Evolutionary conservation across 2,113 vertebrate genomes (phyloP), one percentile per base, ranked within the genome.

Genomic region (Menura novaehollandiae): DNA sequence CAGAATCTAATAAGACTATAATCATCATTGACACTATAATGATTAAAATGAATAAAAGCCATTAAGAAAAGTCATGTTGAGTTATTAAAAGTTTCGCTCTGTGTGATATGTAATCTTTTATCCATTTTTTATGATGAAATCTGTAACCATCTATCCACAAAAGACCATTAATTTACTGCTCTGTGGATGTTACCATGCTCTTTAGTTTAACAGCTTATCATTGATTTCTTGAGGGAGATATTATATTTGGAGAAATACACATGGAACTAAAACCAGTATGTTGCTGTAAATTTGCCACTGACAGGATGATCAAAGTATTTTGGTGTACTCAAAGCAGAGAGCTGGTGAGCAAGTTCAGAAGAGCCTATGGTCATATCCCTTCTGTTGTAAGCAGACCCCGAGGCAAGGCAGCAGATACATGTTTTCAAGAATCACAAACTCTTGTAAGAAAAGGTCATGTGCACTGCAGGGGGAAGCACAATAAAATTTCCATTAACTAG

Each of bases 21-120:
- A 99, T 99, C 98, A 99, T 99, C 98, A 99, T 99, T 99, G 99
- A 99, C 99, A 99, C 98, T 98, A 98, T 98, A 99, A 99, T 99
- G 99, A 99, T 99, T 98, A 99, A 99, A 99, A 99, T 99, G 99
- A 99, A 99, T 99, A 99, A 99, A 99, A 99, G 98, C 99, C 99
- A 99, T 99, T 99, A 99, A 98, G 98, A 98, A 99, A 99, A 99
- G 98, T 99, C 99, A 99, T 98, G 98, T 99, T 98, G 97, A 98
- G 98, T 98, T 99, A 98, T 99, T 99, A 99, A 99, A 99, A 99
- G 99, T 99, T 99, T 98, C 98, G 97, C 98, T 98, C 98, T 97
- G 97, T 76, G 84, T 96, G 97, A 98, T 98, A 98, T 97, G 97
- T 98, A 98, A 99, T 99, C 98, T 98, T 98, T 99, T 99, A 99